Evolutionary conservation across 92 coral and sea anemone genomes (phyloP).

Genomic region (Paragorgia papillata): DNA sequence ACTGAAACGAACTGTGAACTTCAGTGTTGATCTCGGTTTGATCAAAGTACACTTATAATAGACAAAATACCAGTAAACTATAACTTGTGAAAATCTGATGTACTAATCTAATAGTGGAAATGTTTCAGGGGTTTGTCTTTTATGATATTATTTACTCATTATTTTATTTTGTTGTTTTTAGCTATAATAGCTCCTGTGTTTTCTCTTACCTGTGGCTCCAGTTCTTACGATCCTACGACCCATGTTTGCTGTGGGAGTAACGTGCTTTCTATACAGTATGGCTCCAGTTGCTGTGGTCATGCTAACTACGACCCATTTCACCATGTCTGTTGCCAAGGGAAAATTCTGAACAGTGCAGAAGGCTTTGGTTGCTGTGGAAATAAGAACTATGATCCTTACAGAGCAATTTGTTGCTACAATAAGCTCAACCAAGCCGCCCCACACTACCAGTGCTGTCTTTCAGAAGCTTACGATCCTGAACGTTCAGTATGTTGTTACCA

Average conservation of each 20-base stretch:
- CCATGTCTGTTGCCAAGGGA: conserved; percentile 5
- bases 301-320: conserved; percentile 23
- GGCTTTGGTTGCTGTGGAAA: conserved; percentile 34
- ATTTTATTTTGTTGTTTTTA: neutral
- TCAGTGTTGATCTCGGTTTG: too few species aligned
- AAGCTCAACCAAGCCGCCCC: conserved; percentile 28
- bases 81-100: too few species aligned
- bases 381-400: conserved; percentile 33
- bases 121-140: too few species aligned
- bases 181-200: neutral
- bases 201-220: conserved; percentile 18
- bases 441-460: conserved; percentile 1
- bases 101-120: too few species aligned
- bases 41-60: too few species aligned
- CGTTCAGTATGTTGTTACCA: neutral
- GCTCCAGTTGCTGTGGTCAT: conserved; percentile 31
- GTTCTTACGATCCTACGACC: conserved; percentile 24
- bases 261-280: conserved; percentile 3
- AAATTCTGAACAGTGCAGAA: neutral
- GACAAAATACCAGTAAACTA: too few species aligned
- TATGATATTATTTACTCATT: too few species aligned
- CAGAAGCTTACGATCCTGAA: conserved; percentile 20
- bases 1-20: too few species aligned
- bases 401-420: conserved; percentile 15
- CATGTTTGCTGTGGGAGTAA: conserved; percentile 38